Evolutionary conservation across 2,113 vertebrate species (phyloP), one percentile per base, ranked within the genome.

Genomic region (Otolemur garnettii): DNA sequence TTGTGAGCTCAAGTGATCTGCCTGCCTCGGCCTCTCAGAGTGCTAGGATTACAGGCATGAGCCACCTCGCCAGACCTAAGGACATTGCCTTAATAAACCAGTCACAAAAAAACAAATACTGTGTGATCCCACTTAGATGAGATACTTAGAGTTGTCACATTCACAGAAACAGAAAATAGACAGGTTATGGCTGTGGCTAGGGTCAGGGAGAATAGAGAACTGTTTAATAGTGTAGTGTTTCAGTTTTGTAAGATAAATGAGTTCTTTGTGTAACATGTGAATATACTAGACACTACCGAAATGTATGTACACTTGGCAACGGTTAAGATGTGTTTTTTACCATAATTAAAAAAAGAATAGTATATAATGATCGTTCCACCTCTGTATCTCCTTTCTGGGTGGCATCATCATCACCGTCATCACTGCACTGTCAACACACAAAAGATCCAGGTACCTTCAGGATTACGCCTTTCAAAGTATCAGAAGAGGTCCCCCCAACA

Each of bases 331-430:
- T 19, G 7, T 66, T 74, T 92, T 74, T 75, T 12, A 15, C 19
- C 12, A 59, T 50, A 55, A 55, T 30, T 15, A 21, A 35, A 71
- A 64, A 74, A 35, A 77, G 24, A 71, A 42, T 1, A 91, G 60
- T 53, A 19, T 53, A 6, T 5, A 14, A 17, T 69, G 60, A 60
- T 35, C 35, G 26, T 11, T 45, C 28, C 13, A 30, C 1, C 15
- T 21, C 2, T 21, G 42, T 19, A 15, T 38, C 18, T 3, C 28
- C 9, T 42, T 28, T 68, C 3, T 0, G 9, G 24, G 19, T 12
- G 38, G 35, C 12, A 26, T 1, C 42, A 6, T 10, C 50, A 13
- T 42, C 74, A 53, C 1, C 55, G 26, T 30, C 35, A n/a, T 14
- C 24, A 62, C 53, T 42, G n/a, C 21, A 17, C 35, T 42, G 5